These are phyloP conservation scores for Hippoglossus hippoglossus DNA, from an alignment of 2,797 vertebrate species.

Conservation along the genomic window DNA sequence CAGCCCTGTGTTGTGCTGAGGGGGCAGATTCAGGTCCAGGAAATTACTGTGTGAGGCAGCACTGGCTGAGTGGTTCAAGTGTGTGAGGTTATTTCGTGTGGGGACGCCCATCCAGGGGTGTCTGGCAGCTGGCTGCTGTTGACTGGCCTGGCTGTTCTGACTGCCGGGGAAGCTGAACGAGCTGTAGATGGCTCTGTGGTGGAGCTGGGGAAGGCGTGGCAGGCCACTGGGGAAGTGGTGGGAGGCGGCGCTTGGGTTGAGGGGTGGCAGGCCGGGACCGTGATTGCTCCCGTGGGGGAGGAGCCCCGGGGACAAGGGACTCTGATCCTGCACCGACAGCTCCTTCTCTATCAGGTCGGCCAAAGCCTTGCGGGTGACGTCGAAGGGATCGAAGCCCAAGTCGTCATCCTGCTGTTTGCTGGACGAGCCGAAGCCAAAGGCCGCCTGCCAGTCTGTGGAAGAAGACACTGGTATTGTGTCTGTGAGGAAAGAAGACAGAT, in stretches of 20 bases:
- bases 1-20: conserved; percentile 96
- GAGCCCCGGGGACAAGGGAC: conserved; percentile 87
- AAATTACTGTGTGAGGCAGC: conserved; percentile 98
- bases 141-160: conserved; percentile 77
- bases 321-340: conserved; percentile 95
- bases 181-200: conserved; percentile 97
- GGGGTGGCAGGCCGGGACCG: conserved; percentile 80
- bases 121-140: conserved; percentile 83
- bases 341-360: conserved; percentile 99
- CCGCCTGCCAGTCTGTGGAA: conserved; percentile 99
- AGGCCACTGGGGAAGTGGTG: conserved; percentile 89
- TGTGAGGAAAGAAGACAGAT: conserved; percentile 61
- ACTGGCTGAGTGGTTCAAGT: conserved; percentile 98
- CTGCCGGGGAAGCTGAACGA: conserved; percentile 95
- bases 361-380: conserved; percentile 98
- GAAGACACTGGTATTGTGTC: conserved; percentile 99
- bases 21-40: conserved; percentile 96
- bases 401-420: conserved; percentile 96
- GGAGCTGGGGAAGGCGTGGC: conserved; percentile 93
- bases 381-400: conserved; percentile 98
- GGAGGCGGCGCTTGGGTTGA: conserved; percentile 70
- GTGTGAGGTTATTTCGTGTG: conserved; percentile 94
- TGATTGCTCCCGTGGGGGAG: conserved; percentile 76
- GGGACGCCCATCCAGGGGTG: conserved; percentile 98
- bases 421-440: conserved; percentile 98